Evolutionary conservation across 2,888 invertebrate genomes (phyloP).

Genomic region (Smittia sp.): DNA sequence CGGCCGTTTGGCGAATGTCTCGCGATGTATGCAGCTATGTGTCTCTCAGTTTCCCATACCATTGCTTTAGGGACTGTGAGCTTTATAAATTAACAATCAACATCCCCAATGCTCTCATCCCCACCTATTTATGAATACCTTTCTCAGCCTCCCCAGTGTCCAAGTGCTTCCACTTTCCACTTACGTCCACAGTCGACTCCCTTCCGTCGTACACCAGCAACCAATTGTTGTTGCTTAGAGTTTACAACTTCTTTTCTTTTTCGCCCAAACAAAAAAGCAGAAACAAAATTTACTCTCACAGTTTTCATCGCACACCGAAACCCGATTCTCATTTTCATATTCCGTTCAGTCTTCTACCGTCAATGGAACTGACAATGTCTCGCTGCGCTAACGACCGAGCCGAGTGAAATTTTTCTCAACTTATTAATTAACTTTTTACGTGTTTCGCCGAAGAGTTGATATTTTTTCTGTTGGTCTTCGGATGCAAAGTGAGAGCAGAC

Average conservation of each 20-base stretch:
- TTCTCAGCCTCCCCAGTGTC: no score
- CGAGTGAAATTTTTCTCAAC: constrained; percentile 37
- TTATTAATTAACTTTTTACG: constrained; percentile 23
- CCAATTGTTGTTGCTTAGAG: neutral
- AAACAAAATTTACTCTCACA: constrained; percentile 28
- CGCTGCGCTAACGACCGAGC: neutral
- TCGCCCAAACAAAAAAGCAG: neutral
- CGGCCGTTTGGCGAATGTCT: neutral
- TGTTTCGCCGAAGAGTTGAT: neutral
- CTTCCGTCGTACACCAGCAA: neutral
- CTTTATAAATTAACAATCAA: no score
- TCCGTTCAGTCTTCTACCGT: constrained; percentile 37
- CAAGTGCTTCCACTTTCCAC: no score
- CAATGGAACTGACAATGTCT: constrained; percentile 31
- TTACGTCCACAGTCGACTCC: neutral
- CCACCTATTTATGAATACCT: no score
- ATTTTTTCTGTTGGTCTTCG: neutral
- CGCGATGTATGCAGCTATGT: no score
- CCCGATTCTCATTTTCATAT: constrained; percentile 40
- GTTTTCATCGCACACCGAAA: constrained; percentile 31
- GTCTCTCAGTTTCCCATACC: no score
- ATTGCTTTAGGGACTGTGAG: no score
- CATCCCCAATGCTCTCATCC: no score
- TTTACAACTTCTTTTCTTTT: constrained; percentile 17
- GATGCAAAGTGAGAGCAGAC: constrained; percentile 1